Conservation (phyloP, 1,140 invertebrate genomes). For the Lanistes nyassanus region DNA sequence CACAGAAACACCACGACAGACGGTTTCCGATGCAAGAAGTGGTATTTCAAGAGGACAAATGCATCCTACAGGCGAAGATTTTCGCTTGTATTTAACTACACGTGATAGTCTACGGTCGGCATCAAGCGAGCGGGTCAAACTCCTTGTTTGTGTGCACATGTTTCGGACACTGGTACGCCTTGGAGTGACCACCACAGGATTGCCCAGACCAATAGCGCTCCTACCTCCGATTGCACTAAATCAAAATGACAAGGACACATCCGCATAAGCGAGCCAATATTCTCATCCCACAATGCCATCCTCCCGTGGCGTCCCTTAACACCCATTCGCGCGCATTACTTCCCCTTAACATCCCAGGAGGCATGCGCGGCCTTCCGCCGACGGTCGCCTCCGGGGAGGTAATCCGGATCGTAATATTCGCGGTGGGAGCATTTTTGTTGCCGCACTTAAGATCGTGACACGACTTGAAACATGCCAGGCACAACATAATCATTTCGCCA, state of each 20-base stretch:
- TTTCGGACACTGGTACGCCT: too few relatives aligned
- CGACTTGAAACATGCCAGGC: slow-evolving; percentile 21
- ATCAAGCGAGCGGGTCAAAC: too few relatives aligned
- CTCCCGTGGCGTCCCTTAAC: background rate
- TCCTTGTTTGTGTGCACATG: too few relatives aligned
- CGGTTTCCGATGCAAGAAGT: too few relatives aligned
- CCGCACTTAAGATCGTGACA: slow-evolving; percentile 17
- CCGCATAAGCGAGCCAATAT: background rate
- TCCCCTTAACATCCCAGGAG: background rate
- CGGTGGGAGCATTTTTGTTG: slow-evolving; percentile 12
- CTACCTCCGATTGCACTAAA: background rate
- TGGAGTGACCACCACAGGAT: background rate
- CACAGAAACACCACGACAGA: too few relatives aligned
- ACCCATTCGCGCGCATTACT: slow-evolving; percentile 8
- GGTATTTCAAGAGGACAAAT: too few relatives aligned
- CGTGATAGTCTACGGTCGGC: too few relatives aligned
- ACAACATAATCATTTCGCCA: slow-evolving; percentile 13
- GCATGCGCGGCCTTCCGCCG: background rate
- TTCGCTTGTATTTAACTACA: too few relatives aligned
- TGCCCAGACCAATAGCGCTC: background rate
- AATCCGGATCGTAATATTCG: slow-evolving; percentile 7
- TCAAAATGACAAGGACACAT: slow-evolving; percentile 8
- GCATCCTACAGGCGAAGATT: too few relatives aligned
- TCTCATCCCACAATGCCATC: background rate
- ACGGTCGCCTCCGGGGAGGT: slow-evolving; percentile 10